These are phyloP conservation scores for Acipenser oxyrinchus DNA, from an alignment of 2,797 vertebrate genomes.

Conservation along the genomic window DNA sequence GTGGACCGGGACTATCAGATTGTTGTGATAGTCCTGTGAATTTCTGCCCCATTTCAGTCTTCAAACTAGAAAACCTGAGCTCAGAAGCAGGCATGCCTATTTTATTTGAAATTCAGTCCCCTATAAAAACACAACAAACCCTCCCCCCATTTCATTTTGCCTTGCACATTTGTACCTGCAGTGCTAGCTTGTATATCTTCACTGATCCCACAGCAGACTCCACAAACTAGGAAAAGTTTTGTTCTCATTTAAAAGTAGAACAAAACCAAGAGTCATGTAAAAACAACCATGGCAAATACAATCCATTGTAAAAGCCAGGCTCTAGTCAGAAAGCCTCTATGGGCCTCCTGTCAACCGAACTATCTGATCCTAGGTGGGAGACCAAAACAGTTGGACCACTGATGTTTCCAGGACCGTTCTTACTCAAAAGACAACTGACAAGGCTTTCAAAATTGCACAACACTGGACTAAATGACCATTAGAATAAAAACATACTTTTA, in stretches of 20 bases:
- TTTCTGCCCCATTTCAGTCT: too few relatives aligned
- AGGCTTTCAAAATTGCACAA: constrained; percentile 18
- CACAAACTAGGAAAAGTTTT: too few relatives aligned
- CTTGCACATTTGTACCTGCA: too few relatives aligned
- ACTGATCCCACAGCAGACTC: too few relatives aligned
- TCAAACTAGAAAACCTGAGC: too few relatives aligned
- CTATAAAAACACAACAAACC: too few relatives aligned
- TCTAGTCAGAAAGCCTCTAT: constrained; percentile 63
- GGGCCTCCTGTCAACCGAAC: constrained; percentile 47
- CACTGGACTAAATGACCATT: neutral
- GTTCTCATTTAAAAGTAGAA: constrained; percentile 10
- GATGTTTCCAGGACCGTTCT: constrained; percentile 19
- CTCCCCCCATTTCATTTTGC: too few relatives aligned
- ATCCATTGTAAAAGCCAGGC: constrained; percentile 96
- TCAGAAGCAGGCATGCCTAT: too few relatives aligned
- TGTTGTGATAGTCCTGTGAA: too few relatives aligned
- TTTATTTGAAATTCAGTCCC: too few relatives aligned
- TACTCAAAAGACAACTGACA: constrained; percentile 20
- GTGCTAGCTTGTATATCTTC: too few relatives aligned
- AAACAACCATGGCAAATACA: constrained; percentile 78
- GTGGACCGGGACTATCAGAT: too few relatives aligned
- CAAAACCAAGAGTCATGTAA: constrained; percentile 31
- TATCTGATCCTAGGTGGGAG: constrained; percentile 31
- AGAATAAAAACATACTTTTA: constrained; percentile 34
- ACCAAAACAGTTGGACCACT: constrained; percentile 22